Evolutionary conservation across 2,797 vertebrate species (phyloP), one percentile per base, ranked within the genome.

Genomic region (Sebastolobus alascanus): DNA sequence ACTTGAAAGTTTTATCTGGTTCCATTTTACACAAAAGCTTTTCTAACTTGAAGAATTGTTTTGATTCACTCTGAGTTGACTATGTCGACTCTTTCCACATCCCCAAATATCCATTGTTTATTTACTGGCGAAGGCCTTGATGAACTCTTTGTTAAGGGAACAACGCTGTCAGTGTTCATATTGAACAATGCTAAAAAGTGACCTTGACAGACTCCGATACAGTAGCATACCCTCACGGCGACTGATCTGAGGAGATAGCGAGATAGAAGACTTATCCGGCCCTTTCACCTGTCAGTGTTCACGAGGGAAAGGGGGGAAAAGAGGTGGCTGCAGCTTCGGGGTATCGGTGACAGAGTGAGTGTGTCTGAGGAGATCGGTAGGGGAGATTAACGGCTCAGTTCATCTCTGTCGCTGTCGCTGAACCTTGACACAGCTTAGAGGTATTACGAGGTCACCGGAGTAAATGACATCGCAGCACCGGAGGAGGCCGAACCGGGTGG

Each of bases 321-420:
- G 89, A 90, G 89, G 87, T 66, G 56, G 86, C 77, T 86, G 83
- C 89, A 83, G 93, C 93, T 93, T 84, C 71, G 10, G 93, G 94
- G 87, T 89, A 87, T 93, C 86, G 50, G 88, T 94, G 93, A 94
- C 91, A 93, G 88, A 94, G 93, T 80, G 90, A 92, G 91, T 89
- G 89, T 93, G 90, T 93, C 85, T 90, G 87, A 93, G 86, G 84
- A 93, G 94, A 94, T 95, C 67, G 84, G 86, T 90, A 82, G 81
- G 82, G 86, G 74, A 94, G 94, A 95, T 95, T 95, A 95, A 90
- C 90, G 87, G 91, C 93, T 93, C 90, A 93, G 92, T 93, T 91
- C 90, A 89, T 93, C 92, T 92, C 87, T 94, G 92, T 94, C 91
- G 90, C 84, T 25, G 73, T 83, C 50, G 71, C 86, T 90, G 90